These are phyloP conservation scores for Indicator indicator DNA, from an alignment of 2,113 vertebrate genomes.

Conservation along the genomic window DNA sequence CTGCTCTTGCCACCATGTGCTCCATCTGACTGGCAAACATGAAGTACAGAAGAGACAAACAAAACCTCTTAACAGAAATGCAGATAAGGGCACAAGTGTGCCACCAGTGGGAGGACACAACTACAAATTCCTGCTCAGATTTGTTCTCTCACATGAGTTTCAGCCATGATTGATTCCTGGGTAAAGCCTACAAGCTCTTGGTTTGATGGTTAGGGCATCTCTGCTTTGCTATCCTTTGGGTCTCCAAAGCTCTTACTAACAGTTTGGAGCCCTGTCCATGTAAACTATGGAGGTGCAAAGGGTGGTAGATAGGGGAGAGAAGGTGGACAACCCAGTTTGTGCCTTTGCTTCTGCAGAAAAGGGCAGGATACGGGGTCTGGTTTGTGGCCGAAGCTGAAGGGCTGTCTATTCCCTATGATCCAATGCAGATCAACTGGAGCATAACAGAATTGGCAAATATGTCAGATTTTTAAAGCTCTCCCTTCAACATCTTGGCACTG, in stretches of 20 bases:
- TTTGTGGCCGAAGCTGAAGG: background rate
- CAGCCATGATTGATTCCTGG: background rate
- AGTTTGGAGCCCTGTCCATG: background rate
- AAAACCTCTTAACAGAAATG: background rate
- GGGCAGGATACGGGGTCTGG: background rate
- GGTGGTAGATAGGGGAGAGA: background rate
- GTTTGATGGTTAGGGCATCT: background rate
- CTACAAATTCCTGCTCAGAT: background rate
- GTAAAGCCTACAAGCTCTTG: background rate
- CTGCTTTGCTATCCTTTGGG: background rate
- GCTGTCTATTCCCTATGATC: background rate
- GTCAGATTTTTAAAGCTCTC: background rate
- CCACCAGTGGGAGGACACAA: background rate
- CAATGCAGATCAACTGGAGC: background rate
- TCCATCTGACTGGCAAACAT: background rate
- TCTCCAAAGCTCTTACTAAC: background rate
- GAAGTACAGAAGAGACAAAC: background rate
- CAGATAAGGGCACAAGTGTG: background rate
- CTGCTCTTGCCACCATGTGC: fast-evolving
- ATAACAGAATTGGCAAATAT: background rate
- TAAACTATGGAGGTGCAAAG: background rate
- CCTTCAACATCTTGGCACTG: background rate
- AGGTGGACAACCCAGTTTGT: background rate
- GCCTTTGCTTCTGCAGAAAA: background rate
- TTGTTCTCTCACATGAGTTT: background rate